Evolutionary conservation across 1,140 invertebrate genomes (phyloP).

Genomic region (Acromyrmex echinatior): DNA sequence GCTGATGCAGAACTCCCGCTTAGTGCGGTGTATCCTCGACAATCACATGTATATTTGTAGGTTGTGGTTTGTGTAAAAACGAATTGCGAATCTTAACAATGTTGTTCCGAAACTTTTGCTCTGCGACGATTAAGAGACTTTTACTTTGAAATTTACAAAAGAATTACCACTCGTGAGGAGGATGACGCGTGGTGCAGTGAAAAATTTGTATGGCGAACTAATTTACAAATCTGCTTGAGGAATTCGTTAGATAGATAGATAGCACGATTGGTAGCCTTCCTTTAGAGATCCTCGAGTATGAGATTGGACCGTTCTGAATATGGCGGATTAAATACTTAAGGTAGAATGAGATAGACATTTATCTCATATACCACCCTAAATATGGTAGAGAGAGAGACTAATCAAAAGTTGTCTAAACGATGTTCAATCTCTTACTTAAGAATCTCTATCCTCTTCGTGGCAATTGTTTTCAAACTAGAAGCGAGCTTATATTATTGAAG

Average conservation of each 20-base stretch:
- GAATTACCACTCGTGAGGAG: not conserved
- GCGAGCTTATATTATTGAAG: not conserved
- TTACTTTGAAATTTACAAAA: not conserved
- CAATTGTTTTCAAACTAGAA: not conserved
- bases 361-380: too few relatives aligned
- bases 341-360: too few relatives aligned
- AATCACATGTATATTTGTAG: not conserved
- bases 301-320: too few relatives aligned
- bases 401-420: too few relatives aligned
- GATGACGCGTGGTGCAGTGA: not conserved
- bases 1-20: constrained; percentile 9
- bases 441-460: not conserved
- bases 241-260: not conserved
- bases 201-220: constrained; percentile 7
- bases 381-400: too few relatives aligned
- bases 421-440: too few relatives aligned
- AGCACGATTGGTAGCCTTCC: not conserved
- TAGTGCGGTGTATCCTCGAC: not conserved
- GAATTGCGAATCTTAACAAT: not conserved
- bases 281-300: too few relatives aligned
- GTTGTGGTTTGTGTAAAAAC: not conserved
- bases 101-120: not conserved
- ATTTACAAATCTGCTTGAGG: constrained; percentile 2
- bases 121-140: not conserved
- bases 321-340: too few relatives aligned